A percentile compares a stretch with the other conserved stretches of the same genome.
These are phyloP conservation scores for Thaleichthys pacificus DNA, from an alignment of 2,797 vertebrate genomes.

Conservation along the genomic window DNA sequence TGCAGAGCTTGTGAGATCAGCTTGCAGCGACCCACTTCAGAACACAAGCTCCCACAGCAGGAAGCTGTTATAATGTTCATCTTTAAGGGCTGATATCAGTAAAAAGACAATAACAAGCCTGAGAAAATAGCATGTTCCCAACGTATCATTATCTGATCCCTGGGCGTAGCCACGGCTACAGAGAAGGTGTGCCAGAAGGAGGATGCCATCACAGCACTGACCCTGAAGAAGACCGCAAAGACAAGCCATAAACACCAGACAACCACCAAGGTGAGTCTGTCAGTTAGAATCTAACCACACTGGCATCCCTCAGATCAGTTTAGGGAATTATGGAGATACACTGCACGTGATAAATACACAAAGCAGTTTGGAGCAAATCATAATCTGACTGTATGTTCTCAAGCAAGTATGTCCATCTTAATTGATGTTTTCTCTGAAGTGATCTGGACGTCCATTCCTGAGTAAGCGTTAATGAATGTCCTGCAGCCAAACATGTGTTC, in stretches of 20 bases:
- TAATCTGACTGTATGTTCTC: neutral
- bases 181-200: conserved; percentile 28
- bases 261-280: conserved; percentile 19
- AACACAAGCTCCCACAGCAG: no score
- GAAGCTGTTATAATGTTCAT: neutral
- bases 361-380: neutral
- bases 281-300: neutral
- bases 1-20: no score
- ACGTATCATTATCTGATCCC: conserved; percentile 39
- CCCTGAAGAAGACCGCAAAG: conserved; percentile 18
- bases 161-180: conserved; percentile 20
- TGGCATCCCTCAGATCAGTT: neutral
- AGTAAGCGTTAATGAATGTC: conserved; percentile 8
- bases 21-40: neutral
- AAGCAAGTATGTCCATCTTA: neutral
- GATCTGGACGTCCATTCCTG: conserved; percentile 43
- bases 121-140: conserved; percentile 17
- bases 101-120: conserved; percentile 9
- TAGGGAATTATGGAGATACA: neutral
- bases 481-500: conserved; percentile 62
- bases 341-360: neutral
- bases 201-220: conserved; percentile 44
- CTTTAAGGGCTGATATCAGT: neutral
- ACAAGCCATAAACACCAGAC: conserved; percentile 31
- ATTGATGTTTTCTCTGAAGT: conserved; percentile 20